Evolutionary conservation across 2,797 vertebrate species (phyloP).

Genomic region (Phrynocephalus forsythii): DNA sequence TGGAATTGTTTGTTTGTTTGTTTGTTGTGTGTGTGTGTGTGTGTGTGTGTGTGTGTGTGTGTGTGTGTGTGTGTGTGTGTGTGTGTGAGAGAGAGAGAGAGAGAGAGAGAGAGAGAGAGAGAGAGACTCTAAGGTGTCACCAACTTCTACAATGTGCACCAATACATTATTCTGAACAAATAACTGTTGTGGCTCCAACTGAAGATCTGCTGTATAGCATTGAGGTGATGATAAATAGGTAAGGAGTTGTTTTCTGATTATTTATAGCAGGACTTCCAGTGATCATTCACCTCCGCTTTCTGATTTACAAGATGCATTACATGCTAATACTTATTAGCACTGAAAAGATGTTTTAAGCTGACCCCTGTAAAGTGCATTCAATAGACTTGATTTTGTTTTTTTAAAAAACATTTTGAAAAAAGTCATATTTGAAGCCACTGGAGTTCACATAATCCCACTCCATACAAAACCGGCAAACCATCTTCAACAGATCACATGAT

Average conservation of each 20-base stretch:
- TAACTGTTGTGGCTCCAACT: constrained; percentile 52
- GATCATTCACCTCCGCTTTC: background rate
- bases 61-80: too few relatives aligned
- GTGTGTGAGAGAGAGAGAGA: too few relatives aligned
- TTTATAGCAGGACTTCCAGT: background rate
- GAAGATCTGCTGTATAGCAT: constrained; percentile 34
- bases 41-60: too few relatives aligned
- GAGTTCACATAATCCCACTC: background rate
- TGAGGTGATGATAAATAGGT: constrained; percentile 8
- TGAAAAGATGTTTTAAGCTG: background rate
- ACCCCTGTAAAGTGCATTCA: background rate
- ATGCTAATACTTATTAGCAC: background rate
- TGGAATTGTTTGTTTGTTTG: constrained; percentile 4
- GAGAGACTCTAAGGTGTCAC: background rate
- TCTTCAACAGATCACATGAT: background rate
- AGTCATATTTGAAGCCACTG: background rate
- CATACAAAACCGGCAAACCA: too few relatives aligned
- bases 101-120: background rate
- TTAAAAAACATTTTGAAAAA: background rate
- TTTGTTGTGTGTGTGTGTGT: too few relatives aligned
- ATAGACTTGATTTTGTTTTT: background rate
- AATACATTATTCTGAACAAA: constrained; percentile 68
- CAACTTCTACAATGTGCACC: constrained; percentile 30
- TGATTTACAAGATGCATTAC: background rate
- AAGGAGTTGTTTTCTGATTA: constrained; percentile 25